A percentile compares a stretch with the other conserved stretches of the same genome.
Evolutionary conservation across 2,888 invertebrate genomes (phyloP).

Genomic region (Megamerina dolium): DNA sequence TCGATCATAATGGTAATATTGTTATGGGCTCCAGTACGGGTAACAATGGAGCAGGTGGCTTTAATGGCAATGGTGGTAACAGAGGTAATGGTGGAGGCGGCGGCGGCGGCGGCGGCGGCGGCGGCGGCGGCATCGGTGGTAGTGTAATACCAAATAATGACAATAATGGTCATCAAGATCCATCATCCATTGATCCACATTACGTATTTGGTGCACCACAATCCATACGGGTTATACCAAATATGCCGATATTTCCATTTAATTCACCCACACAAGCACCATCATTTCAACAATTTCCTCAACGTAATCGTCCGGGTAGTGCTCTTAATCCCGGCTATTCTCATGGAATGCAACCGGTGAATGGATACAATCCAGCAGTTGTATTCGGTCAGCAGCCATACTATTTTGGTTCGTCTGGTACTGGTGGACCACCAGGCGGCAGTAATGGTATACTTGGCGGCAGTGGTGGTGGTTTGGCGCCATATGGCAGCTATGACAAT

Average conservation of each 20-base stretch:
- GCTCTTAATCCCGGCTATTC: conserved; percentile 45
- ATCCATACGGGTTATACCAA: conserved; percentile 43
- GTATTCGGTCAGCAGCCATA: conserved; percentile 47
- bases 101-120: conserved; percentile 17
- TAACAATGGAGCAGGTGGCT: conserved; percentile 9
- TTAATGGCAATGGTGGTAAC: conserved; percentile 14
- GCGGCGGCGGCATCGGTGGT: conserved; percentile 15
- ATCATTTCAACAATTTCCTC: conserved; percentile 48
- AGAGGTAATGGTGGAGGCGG: conserved; percentile 19
- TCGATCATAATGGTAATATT: conserved; percentile 26
- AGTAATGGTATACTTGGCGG: conserved; percentile 31
- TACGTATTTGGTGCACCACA: conserved; percentile 48
- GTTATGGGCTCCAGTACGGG: no score
- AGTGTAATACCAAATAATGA: conserved; percentile 19
- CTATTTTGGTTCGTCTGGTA: conserved; percentile 40
- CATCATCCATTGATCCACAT: conserved; percentile 51
- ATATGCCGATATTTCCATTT: conserved; percentile 47
- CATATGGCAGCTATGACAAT: conserved; percentile 39
- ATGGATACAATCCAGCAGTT: conserved; percentile 47
- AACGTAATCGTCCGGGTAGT: conserved; percentile 49
- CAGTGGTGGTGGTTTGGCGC: conserved; percentile 35
- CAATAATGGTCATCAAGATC: conserved; percentile 26
- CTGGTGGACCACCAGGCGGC: conserved; percentile 46
- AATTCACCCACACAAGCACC: conserved; percentile 45
- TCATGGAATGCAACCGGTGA: conserved; percentile 43